Evolutionary conservation across 2,797 vertebrate genomes (phyloP).

Genomic region (Mormyrops attenuatus): DNA sequence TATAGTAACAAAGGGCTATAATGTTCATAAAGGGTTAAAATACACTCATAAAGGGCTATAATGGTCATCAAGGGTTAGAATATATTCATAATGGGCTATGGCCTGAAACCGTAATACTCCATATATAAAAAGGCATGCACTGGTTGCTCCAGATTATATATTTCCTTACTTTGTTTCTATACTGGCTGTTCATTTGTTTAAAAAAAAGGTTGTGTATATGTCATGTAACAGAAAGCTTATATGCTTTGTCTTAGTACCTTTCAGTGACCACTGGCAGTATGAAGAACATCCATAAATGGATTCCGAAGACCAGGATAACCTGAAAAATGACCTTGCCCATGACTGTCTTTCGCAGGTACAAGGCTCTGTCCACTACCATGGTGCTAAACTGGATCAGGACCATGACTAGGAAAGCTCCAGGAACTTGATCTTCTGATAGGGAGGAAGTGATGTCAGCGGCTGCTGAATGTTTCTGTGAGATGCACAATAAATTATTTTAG

Average conservation of each 20-base stretch:
- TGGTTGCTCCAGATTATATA: background rate
- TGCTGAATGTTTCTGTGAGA: conserved; percentile 85
- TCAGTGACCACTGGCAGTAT: conserved; percentile 88
- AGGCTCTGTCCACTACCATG: conserved; percentile 94
- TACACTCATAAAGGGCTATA: background rate
- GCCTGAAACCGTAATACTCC: background rate
- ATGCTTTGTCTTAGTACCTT: conserved; percentile 62
- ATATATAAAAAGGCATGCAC: background rate
- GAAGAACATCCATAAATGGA: conserved; percentile 99
- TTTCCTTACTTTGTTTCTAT: background rate
- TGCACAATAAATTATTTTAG: background rate
- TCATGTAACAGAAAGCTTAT: background rate
- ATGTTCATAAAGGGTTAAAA: background rate
- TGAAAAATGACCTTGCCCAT: conserved; percentile 96
- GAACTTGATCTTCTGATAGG: conserved; percentile 93
- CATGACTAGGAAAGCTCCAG: conserved; percentile 93
- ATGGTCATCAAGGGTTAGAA: background rate
- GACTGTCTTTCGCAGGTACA: conserved; percentile 94
- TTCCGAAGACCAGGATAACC: conserved; percentile 93
- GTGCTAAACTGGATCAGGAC: conserved; percentile 96
- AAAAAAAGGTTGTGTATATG: background rate
- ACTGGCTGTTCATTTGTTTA: background rate
- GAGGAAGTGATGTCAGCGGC: conserved; percentile 93
- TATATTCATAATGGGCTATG: background rate
- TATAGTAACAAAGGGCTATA: background rate